Conservation (phyloP, 2,888 invertebrate species). For the Ectropis crepuscularia region DNA sequence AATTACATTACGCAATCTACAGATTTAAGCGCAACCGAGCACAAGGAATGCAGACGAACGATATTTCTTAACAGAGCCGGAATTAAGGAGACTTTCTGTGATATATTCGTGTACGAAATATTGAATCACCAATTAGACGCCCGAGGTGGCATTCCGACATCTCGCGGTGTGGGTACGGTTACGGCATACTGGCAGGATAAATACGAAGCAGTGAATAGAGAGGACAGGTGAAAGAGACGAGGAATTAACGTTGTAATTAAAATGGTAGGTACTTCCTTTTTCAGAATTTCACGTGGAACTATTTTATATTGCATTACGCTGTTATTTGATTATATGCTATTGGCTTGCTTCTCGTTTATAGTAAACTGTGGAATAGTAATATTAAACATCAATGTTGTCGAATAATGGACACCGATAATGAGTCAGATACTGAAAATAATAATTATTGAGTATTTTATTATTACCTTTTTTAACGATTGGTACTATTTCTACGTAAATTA, state of each 20-base stretch:
- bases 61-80: slow-evolving; percentile 50
- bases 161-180: slow-evolving; percentile 6
- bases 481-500: too few relatives aligned
- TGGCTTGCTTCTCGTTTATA: too few relatives aligned
- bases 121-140: slow-evolving; percentile 51
- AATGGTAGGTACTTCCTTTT: not conserved
- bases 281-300: too few relatives aligned
- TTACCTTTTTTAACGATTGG: too few relatives aligned
- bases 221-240: slow-evolving; percentile 1
- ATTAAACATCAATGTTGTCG: too few relatives aligned
- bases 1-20: slow-evolving; percentile 24
- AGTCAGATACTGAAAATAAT: too few relatives aligned
- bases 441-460: too few relatives aligned
- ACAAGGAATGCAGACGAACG: slow-evolving; percentile 56
- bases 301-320: not conserved
- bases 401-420: too few relatives aligned
- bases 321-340: too few relatives aligned
- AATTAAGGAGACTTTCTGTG: slow-evolving; percentile 50
- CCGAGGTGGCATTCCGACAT: slow-evolving; percentile 30
- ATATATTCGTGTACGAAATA: slow-evolving; percentile 47
- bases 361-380: too few relatives aligned
- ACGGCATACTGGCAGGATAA: slow-evolving; percentile 1
- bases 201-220: slow-evolving; percentile 16
- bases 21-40: slow-evolving; percentile 51
- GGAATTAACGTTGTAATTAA: slow-evolving; percentile 8